These are phyloP conservation scores for Ericerus pela DNA, from an alignment of 1,140 invertebrate species.

Conservation along the genomic window DNA sequence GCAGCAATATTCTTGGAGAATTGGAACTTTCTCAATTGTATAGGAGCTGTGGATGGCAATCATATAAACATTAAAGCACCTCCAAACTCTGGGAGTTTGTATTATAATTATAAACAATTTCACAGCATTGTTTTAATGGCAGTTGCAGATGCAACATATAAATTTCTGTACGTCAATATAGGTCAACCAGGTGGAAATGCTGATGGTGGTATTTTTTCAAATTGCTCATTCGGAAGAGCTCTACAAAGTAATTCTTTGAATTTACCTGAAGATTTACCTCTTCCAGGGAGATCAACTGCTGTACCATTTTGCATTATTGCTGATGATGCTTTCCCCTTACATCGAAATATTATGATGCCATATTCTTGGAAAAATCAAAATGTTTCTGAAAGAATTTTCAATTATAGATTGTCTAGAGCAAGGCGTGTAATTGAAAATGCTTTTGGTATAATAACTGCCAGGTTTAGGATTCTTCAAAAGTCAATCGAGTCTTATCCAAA, in stretches of 20 bases:
- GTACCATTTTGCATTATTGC: too few relatives aligned
- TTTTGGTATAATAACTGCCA: too few relatives aligned
- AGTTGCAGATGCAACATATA: slow-evolving; percentile 30
- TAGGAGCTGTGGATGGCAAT: slow-evolving; percentile 32
- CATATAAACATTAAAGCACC: slow-evolving; percentile 29
- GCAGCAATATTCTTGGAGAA: slow-evolving; percentile 10
- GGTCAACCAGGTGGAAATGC: slow-evolving; percentile 27
- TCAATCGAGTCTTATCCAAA: too few relatives aligned
- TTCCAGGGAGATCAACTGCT: too few relatives aligned
- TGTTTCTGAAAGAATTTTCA: too few relatives aligned
- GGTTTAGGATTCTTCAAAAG: too few relatives aligned
- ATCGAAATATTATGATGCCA: too few relatives aligned
- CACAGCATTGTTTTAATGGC: slow-evolving; percentile 29
- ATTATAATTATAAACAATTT: slow-evolving; percentile 31
- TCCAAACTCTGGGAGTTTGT: slow-evolving; percentile 25
- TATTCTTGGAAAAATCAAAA: too few relatives aligned
- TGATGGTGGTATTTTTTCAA: slow-evolving; percentile 13
- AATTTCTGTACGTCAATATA: slow-evolving; percentile 29
- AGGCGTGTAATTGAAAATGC: too few relatives aligned
- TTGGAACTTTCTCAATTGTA: slow-evolving; percentile 34
- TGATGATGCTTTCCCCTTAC: too few relatives aligned
- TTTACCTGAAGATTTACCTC: too few relatives aligned
- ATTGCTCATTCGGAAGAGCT: slow-evolving; percentile 7
- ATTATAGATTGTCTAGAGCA: too few relatives aligned
- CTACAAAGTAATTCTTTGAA: not conserved